A percentile compares a stretch with the other conserved stretches of the same genome.
phyloP scores from a whole-genome alignment of 2,797 vertebrate genomes.

The Chromobotia macracanthus region DNA sequence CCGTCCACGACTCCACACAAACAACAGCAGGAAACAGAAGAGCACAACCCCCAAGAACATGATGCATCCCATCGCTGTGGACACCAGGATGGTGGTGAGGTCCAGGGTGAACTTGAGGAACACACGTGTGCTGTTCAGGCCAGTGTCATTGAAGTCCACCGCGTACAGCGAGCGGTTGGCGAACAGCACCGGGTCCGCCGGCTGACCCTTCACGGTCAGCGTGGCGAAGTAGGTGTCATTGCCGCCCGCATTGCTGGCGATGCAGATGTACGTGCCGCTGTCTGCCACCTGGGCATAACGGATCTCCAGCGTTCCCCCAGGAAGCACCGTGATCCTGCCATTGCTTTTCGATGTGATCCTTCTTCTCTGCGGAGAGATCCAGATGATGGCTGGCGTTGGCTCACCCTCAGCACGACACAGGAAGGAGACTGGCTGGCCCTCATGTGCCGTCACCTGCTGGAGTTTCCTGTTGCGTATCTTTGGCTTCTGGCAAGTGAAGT shows the following conservation, averaged over 20 bases:
- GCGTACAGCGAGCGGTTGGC: slow-evolving; percentile 85
- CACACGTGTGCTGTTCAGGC: slow-evolving; percentile 89
- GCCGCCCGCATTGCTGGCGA: slow-evolving; percentile 95
- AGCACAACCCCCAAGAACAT: slow-evolving; percentile 97
- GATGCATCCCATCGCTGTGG: slow-evolving; percentile 98
- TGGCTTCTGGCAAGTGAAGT: slow-evolving; percentile 96
- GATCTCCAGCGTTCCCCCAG: slow-evolving; percentile 91
- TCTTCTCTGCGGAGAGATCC: slow-evolving; percentile 92
- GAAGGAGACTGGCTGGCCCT: slow-evolving; percentile 89
- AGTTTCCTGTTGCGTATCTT: slow-evolving; percentile 92
- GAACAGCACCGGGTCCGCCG: slow-evolving; percentile 74
- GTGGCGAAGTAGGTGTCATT: slow-evolving; percentile 98
- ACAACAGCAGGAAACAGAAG: slow-evolving; percentile 97
- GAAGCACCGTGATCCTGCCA: slow-evolving; percentile 85
- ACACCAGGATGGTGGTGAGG: slow-evolving; percentile 96
- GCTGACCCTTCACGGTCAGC: slow-evolving; percentile 83
- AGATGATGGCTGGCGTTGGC: slow-evolving; percentile 86
- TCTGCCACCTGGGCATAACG: slow-evolving; percentile 88
- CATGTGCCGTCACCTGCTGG: slow-evolving; percentile 84
- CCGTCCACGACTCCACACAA: slow-evolving; percentile 95
- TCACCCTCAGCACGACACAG: slow-evolving; percentile 93
- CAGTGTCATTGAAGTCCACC: slow-evolving; percentile 86
- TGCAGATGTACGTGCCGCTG: slow-evolving; percentile 97
- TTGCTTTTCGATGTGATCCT: slow-evolving; percentile 83
- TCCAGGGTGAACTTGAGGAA: slow-evolving; percentile 93